A percentile compares a stretch with the other conserved stretches of the same genome.
Conservation (phyloP, 2,113 vertebrate genomes). For the Machaerirhynchus nigripectus region DNA sequence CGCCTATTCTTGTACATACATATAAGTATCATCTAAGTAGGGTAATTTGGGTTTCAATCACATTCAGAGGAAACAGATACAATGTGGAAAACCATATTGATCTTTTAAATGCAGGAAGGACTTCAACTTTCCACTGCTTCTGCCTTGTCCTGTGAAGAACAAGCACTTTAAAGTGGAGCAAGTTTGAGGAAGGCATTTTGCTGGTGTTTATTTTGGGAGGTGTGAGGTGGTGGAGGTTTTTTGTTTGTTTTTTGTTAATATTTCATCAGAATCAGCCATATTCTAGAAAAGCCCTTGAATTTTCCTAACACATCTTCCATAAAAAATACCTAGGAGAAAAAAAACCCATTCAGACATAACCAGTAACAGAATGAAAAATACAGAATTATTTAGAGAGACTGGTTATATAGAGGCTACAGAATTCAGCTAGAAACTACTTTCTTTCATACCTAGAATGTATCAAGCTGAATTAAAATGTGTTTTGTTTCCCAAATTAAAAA, state of each 20-base stretch:
- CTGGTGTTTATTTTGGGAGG: not conserved
- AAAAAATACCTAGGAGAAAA: not conserved
- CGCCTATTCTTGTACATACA: not conserved
- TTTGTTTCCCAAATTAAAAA: constrained; percentile 44
- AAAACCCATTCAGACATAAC: not conserved
- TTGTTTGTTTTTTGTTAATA: not conserved
- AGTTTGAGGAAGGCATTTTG: not conserved
- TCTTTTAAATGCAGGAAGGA: not conserved
- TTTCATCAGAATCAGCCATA: not conserved
- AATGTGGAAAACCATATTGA: not conserved
- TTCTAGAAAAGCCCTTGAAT: not conserved
- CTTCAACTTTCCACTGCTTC: not conserved
- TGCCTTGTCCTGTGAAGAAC: not conserved
- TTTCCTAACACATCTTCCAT: not conserved
- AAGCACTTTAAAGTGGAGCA: not conserved
- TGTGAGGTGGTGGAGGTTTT: too few species aligned
- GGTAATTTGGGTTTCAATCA: not conserved
- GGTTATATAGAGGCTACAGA: not conserved
- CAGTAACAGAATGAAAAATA: not conserved
- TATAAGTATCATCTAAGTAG: not conserved
- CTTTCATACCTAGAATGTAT: not conserved
- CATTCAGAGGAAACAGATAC: not conserved
- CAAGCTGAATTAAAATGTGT: constrained; percentile 28
- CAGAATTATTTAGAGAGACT: not conserved
- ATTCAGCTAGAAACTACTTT: constrained; percentile 1